These are phyloP conservation scores for Trachelus stipa DNA, from an alignment of 2,888 invertebrate species.

Conservation along the genomic window DNA sequence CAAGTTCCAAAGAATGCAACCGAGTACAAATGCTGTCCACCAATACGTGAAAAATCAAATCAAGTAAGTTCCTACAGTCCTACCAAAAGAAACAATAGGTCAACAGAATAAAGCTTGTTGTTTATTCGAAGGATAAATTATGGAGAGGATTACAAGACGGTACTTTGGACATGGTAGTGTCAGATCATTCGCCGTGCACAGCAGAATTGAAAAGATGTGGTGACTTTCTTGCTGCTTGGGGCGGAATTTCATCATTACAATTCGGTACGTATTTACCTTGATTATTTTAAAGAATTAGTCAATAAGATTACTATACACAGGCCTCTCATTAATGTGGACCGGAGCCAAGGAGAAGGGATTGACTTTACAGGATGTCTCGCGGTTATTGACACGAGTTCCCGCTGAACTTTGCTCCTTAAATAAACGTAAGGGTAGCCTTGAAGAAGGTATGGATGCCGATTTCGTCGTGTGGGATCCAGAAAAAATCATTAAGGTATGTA, in stretches of 20 bases:
- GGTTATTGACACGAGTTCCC: constrained; percentile 73
- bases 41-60: constrained; percentile 74
- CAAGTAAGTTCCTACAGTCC: constrained; percentile 63
- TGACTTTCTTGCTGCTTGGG: constrained; percentile 79
- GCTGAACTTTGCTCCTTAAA: constrained; percentile 74
- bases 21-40: constrained; percentile 80
- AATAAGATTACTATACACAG: constrained; percentile 53
- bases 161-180: constrained; percentile 69
- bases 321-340: constrained; percentile 78
- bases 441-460: constrained; percentile 77
- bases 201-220: constrained; percentile 64
- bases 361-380: constrained; percentile 70
- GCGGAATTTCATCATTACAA: constrained; percentile 80
- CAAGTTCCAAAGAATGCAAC: constrained; percentile 74
- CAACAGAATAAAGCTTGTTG: background rate
- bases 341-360: constrained; percentile 70
- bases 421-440: constrained; percentile 73
- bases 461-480: constrained; percentile 79
- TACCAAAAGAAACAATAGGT: background rate
- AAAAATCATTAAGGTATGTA: constrained; percentile 70
- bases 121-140: constrained; percentile 68
- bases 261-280: constrained; percentile 68
- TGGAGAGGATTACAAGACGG: constrained; percentile 74
- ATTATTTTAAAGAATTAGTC: background rate
- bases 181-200: constrained; percentile 55